Conservation (phyloP, 2,888 invertebrate genomes). For the Sinohyriopsis cumingii region DNA sequence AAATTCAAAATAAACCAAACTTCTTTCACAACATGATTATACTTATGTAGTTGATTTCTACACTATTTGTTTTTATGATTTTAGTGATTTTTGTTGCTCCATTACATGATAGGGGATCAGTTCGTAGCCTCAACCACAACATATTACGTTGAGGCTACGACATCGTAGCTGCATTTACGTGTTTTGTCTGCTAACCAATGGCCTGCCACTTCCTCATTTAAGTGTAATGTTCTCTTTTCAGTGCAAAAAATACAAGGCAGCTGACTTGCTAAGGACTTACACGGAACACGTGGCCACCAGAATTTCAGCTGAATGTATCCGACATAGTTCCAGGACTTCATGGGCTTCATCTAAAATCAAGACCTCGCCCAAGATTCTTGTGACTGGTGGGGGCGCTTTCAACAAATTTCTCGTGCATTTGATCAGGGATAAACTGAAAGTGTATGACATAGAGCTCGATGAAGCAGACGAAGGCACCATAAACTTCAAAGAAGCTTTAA, state of each 20-base stretch:
- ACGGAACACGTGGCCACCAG: conserved; percentile 59
- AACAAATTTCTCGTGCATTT: conserved; percentile 54
- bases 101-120: too few relatives aligned
- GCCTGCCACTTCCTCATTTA: background rate
- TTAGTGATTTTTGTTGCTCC: too few relatives aligned
- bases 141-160: too few relatives aligned
- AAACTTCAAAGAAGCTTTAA: conserved; percentile 65
- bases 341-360: background rate
- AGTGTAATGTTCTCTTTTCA: conserved; percentile 15
- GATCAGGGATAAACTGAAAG: conserved; percentile 42
- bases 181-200: background rate
- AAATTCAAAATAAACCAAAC: too few relatives aligned
- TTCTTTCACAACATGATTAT: too few relatives aligned
- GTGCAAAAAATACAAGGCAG: conserved; percentile 21
- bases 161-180: too few relatives aligned
- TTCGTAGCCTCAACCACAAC: too few relatives aligned
- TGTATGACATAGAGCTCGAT: conserved; percentile 38
- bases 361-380: conserved; percentile 39
- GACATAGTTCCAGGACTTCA: conserved; percentile 3
- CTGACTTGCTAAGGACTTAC: conserved; percentile 58
- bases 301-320: conserved; percentile 46
- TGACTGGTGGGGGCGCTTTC: conserved; percentile 67
- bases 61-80: too few relatives aligned
- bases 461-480: conserved; percentile 56
- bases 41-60: too few relatives aligned